These are phyloP conservation scores for Aphrocallistes beatrix DNA, from an alignment of 37 sponge, comb jelly and placozoan genomes.

Conservation along the genomic window DNA sequence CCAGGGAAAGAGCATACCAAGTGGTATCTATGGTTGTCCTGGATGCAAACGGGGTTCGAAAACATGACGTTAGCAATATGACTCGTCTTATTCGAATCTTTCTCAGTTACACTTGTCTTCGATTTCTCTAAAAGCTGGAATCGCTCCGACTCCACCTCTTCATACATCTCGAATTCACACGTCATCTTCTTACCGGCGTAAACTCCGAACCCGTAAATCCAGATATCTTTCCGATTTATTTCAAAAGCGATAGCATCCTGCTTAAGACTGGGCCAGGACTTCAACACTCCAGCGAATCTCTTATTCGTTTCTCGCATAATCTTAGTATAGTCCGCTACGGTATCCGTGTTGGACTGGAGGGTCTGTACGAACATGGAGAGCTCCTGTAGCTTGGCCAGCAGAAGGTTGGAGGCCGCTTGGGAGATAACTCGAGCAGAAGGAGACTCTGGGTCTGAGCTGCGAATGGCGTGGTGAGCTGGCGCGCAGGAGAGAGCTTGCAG, in stretches of 20 bases:
- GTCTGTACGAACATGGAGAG: conserved; percentile 1
- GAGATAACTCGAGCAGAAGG: not conserved
- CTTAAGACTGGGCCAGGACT: not conserved
- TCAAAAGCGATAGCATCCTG: conserved; percentile 35
- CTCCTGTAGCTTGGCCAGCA: conserved; percentile 18
- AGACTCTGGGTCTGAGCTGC: not conserved
- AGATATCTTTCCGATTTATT: conserved; percentile 29
- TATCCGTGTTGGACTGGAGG: not conserved
- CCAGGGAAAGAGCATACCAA: not conserved
- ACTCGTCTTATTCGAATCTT: not conserved
- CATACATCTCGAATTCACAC: not conserved
- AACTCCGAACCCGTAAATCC: conserved; percentile 28
- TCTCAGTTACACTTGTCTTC: not conserved
- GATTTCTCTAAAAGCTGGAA: not conserved
- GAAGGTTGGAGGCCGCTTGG: not conserved
- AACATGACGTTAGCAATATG: not conserved
- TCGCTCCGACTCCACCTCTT: not conserved
- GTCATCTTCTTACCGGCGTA: conserved; percentile 23
- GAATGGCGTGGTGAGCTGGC: conserved; percentile 36
- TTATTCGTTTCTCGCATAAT: not conserved
- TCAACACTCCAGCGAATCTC: not conserved
- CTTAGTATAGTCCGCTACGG: not conserved
- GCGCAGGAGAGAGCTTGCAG: conserved; percentile 59
- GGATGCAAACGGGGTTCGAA: not conserved
- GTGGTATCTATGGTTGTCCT: conserved; percentile 14